A percentile compares a stretch with the other conserved stretches of the same genome.
phyloP scores from a whole-genome alignment of 2,113 vertebrate genomes.

The Pao palembangensis region DNA sequence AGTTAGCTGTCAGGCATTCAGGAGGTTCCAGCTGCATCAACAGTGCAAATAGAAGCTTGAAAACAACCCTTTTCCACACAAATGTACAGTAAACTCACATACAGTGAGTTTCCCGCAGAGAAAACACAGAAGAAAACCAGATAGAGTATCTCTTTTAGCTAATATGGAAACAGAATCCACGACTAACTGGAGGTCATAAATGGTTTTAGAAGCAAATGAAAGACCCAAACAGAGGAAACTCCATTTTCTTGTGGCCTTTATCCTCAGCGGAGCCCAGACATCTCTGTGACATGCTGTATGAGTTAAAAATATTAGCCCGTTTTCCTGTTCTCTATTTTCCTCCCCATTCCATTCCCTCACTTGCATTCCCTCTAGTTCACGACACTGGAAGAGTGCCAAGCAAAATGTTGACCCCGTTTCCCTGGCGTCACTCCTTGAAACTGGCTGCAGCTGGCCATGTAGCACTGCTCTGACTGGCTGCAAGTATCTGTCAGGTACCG shows the following conservation, averaged over 20 bases:
- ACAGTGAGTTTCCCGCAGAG: too few species aligned
- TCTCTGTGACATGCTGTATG: conserved; percentile 50
- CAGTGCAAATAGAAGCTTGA: conserved; percentile 42
- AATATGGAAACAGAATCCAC: conserved; percentile 21
- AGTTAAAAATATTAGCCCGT: conserved; percentile 59
- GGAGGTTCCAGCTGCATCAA: conserved; percentile 75
- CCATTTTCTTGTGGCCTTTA: conserved; percentile 17
- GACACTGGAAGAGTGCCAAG: conserved; percentile 65
- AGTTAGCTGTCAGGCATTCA: conserved; percentile 65
- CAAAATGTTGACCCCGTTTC: conserved; percentile 66
- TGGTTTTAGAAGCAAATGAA: conserved; percentile 28
- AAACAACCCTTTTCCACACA: background rate
- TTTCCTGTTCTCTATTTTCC: conserved; percentile 35
- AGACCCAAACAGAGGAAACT: conserved; percentile 16
- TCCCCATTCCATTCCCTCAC: conserved; percentile 47
- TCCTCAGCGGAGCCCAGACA: conserved; percentile 36
- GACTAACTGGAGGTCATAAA: conserved; percentile 4
- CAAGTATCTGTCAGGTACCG: conserved; percentile 29
- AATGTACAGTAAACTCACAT: too few species aligned
- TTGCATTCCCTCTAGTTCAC: conserved; percentile 55
- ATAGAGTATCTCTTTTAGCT: conserved; percentile 42
- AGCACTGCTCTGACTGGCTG: conserved; percentile 3
- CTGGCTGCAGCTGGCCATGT: conserved; percentile 19
- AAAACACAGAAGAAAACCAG: background rate
- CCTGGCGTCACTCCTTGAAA: conserved; percentile 43